Conservation (phyloP, 2,797 vertebrate species). For the Hippopotamyrus pictus region DNA sequence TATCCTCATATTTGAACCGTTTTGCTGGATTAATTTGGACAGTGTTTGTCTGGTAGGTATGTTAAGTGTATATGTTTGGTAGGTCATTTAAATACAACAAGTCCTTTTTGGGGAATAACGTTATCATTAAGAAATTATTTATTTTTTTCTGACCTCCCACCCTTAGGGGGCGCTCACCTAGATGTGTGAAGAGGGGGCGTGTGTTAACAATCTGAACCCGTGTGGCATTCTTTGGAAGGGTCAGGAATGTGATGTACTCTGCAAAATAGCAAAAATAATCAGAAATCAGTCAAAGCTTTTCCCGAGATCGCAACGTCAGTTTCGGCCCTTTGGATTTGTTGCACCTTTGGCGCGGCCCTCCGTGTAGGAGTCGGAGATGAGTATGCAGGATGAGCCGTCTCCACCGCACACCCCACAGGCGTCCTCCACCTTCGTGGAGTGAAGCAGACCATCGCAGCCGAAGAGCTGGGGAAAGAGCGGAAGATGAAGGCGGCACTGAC, state of each 20-base stretch:
- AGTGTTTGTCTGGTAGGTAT: not conserved
- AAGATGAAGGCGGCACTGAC: not conserved
- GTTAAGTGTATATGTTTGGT: not conserved
- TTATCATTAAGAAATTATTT: not conserved
- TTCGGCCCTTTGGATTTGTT: not conserved
- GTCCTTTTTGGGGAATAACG: not conserved
- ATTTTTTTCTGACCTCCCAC: not conserved
- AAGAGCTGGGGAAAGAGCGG: constrained; percentile 65
- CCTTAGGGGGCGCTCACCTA: constrained; percentile 66
- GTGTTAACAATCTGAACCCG: constrained; percentile 67
- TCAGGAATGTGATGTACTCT: constrained; percentile 86
- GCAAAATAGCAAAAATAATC: constrained; percentile 28
- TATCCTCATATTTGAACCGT: not conserved
- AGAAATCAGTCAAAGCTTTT: not conserved
- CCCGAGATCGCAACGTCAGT: not conserved
- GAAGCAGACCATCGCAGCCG: constrained; percentile 81
- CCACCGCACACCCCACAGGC: constrained; percentile 80
- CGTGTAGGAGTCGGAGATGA: constrained; percentile 63
- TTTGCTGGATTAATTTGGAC: not conserved
- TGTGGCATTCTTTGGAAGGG: constrained; percentile 70
- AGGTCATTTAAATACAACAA: not conserved
- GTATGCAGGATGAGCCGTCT: constrained; percentile 70
- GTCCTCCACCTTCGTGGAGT: constrained; percentile 68
- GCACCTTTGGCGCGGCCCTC: constrained; percentile 76
- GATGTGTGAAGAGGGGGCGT: constrained; percentile 85